Base-by-base conservation (phyloP, 30 jellyfish, hydroid and myxozoan genomes). In the Turritopsis rubra region DNA sequence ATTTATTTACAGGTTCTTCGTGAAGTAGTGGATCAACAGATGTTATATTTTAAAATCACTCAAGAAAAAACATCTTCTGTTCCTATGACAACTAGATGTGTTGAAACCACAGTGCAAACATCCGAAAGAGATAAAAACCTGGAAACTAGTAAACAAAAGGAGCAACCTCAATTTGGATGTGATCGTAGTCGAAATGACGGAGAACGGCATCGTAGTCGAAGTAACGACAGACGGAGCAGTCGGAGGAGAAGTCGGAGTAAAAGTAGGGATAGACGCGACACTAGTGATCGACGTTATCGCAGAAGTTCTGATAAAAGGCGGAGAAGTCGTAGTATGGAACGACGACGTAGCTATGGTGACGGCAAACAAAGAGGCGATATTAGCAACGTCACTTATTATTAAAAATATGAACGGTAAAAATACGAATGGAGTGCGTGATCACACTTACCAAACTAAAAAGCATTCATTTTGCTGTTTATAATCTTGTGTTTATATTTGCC, bases 21-120 rank as follows among this genome's bases (percentile, higher is more conserved):
- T 28, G 98, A 88, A 82, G 81, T 93, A 23, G 85, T 93, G 25
- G 98, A 93, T 9, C 95, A 93, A 31, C 98, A 93, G 78, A 93
- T 89, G 96, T 79, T 84, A 52, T 93, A 93, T 68, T 73, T 93
- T 52, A 24, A 77, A 78, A 77, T 29, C 24, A 21, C 18, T 9
- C 76, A 77, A 77, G 85, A 5, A 77, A 28, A 77, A 17, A 21
- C 28, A n/a, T 54, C 53, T 7, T 22, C 23, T 21, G 27, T 79
- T 7, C 88, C 85, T 52, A 60, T 23, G 77, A 75, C 74, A 0
- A 66, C 29, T 29, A 83, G 19, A 66, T 28, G 41, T 81, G 80
- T 4, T 53, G 75, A 53, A 28, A 21, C 18, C 54, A 82, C 66
- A 80, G 41, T 5, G 54, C 66, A 41, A 68, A 86, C 79, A 53